These are phyloP conservation scores for Mus spretus DNA, from an alignment of 2,797 vertebrate species.

Conservation along the genomic window DNA sequence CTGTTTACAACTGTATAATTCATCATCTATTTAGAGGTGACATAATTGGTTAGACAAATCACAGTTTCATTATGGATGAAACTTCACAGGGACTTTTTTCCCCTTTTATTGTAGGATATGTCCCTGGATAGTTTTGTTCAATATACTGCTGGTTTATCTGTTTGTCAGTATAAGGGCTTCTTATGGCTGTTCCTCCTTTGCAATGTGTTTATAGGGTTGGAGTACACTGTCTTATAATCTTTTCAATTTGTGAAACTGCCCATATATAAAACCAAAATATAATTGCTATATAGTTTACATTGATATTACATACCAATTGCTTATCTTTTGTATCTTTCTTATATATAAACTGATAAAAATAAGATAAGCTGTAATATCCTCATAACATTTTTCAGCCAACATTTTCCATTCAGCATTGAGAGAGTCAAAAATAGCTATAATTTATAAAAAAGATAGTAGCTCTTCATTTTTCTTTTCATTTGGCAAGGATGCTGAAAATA, in stretches of 20 bases:
- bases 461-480: conserved; percentile 32
- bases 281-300: conserved; percentile 7
- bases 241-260: conserved; percentile 20
- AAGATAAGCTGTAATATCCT: background rate
- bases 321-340: conserved; percentile 21
- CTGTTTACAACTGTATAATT: background rate
- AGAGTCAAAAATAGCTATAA: conserved; percentile 25
- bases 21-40: background rate
- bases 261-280: background rate
- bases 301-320: background rate
- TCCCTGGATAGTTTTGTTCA: background rate
- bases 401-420: background rate
- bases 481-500: background rate
- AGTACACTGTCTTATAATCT: background rate
- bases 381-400: background rate
- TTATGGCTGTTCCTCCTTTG: background rate
- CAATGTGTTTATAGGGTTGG: background rate
- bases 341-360: conserved; percentile 21
- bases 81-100: background rate
- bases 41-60: conserved; percentile 25
- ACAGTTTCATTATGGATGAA: background rate
- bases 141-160: background rate
- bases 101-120: background rate
- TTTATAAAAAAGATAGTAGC: background rate
- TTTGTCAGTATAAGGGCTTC: background rate